Base-by-base conservation (phyloP, 2,113 vertebrate genomes). In the Lophotis ruficrista region DNA sequence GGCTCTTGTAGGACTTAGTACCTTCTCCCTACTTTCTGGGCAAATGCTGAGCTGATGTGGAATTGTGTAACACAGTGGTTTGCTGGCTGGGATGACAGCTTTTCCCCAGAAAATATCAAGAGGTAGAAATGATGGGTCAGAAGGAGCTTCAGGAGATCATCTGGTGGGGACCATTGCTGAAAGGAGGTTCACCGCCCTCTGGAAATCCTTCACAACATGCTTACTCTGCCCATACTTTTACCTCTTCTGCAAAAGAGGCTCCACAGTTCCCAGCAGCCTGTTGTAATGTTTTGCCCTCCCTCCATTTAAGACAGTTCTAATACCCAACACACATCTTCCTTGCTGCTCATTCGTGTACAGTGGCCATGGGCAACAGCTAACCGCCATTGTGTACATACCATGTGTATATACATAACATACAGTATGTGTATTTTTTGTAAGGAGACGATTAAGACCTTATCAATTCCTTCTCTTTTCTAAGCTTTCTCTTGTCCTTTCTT, bases 331-430 rank as follows among this genome's bases (percentile, higher is more conserved):
- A 1, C 5, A 17, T 31, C 53, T 75, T 85, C 28, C 54, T 25
- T 83, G 22, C 7, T 65, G 31, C 60, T 33, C 4, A 35, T 83
- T 71, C 4, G 1, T 35, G 3, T 47, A 30, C 5, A 56, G 31
- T 18, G 16, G 14, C n/a, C 14, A 4, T 21, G 38, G 28, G 22
- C 21, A 81, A 12, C 10, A 73, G 10, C 41, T 45, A 35, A 7
- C 12, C n/a, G 35, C 48, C 2, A 1, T 15, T 18, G n/a, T 3
- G 6, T 38, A 20, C 53, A 38, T 20, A 50, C 2, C 11, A 27
- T 6, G 5, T 31, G 56, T 82, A 35, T 24, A 37, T 22, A 19
- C 9, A 10, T 30, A 30, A 9, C 7, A n/a, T 41, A 23, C 4
- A 37, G 9, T 20, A 25, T 41, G 12, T 14, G 5, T 41, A 30